These are phyloP conservation scores for Agrilus planipennis DNA, from an alignment of 1,140 invertebrate genomes.

Conservation along the genomic window DNA sequence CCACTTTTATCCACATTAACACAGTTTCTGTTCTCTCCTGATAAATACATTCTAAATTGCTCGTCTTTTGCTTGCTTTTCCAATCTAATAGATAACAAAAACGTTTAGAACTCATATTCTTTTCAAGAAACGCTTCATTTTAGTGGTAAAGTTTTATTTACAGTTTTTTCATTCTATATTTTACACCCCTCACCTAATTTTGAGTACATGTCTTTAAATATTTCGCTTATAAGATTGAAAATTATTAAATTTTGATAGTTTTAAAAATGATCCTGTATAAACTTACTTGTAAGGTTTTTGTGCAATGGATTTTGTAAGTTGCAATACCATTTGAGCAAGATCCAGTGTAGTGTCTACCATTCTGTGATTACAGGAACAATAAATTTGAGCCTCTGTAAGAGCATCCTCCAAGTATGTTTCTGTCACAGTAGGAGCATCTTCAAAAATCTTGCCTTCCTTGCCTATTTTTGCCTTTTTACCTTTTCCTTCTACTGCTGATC, in stretches of 20 bases:
- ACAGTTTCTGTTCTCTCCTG: slow-evolving; percentile 51
- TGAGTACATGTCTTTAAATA: neutral
- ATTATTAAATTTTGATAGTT: neutral
- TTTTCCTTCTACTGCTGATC: slow-evolving; percentile 10
- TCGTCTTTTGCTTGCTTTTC: slow-evolving; percentile 39
- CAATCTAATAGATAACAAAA: slow-evolving; percentile 24
- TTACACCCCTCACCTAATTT: no score
- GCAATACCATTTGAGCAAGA: slow-evolving; percentile 43
- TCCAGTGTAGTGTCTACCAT: slow-evolving; percentile 46
- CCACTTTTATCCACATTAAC: slow-evolving; percentile 59
- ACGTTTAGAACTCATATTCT: no score
- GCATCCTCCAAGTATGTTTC: slow-evolving; percentile 31
- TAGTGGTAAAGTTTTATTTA: no score
- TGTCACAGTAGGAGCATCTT: slow-evolving; percentile 25
- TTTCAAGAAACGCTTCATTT: no score
- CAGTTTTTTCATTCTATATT: no score
- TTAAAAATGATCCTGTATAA: neutral
- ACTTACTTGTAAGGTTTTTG: slow-evolving; percentile 52
- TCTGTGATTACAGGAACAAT: slow-evolving; percentile 37
- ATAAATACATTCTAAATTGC: slow-evolving; percentile 50
- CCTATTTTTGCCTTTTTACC: slow-evolving; percentile 11
- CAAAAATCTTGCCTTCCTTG: slow-evolving; percentile 15
- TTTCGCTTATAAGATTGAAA: neutral
- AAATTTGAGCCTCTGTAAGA: slow-evolving; percentile 42
- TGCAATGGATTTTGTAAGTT: slow-evolving; percentile 58